phyloP scores from a whole-genome alignment of 2,113 vertebrate genomes.

The Bubo bubo region DNA sequence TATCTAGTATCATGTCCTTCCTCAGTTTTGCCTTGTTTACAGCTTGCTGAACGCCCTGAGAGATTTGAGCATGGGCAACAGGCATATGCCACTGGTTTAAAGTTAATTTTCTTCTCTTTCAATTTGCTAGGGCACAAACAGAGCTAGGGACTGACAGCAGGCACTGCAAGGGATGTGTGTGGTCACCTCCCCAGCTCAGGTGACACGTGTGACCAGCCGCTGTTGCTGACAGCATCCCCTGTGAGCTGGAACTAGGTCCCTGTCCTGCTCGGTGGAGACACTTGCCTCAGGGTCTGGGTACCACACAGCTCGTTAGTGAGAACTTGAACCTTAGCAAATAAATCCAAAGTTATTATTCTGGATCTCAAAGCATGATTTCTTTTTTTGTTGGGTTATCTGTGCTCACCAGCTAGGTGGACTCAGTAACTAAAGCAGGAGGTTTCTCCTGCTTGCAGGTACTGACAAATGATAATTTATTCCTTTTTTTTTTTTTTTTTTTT shows the following conservation, averaged over 20 bases:
- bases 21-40: background rate
- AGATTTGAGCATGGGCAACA: background rate
- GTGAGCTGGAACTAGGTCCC: background rate
- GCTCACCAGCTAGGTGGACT: background rate
- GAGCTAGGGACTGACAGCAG: background rate
- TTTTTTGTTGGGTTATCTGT: background rate
- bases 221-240: background rate
- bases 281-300: rapidly evolving
- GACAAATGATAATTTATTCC: background rate
- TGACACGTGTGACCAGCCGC: no score
- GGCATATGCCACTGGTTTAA: background rate
- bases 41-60: background rate
- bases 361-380: background rate
- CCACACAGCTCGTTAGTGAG: background rate
- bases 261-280: background rate
- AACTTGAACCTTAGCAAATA: background rate
- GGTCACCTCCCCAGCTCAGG: background rate
- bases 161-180: rapidly evolving
- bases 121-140: background rate
- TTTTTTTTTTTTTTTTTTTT: background rate
- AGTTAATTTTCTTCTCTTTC: background rate
- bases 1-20: background rate
- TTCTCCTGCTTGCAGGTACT: background rate
- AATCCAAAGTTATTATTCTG: background rate
- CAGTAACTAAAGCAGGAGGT: background rate